Evolutionary conservation across 2,797 vertebrate genomes (phyloP).

Genomic region (Morus bassanus): DNA sequence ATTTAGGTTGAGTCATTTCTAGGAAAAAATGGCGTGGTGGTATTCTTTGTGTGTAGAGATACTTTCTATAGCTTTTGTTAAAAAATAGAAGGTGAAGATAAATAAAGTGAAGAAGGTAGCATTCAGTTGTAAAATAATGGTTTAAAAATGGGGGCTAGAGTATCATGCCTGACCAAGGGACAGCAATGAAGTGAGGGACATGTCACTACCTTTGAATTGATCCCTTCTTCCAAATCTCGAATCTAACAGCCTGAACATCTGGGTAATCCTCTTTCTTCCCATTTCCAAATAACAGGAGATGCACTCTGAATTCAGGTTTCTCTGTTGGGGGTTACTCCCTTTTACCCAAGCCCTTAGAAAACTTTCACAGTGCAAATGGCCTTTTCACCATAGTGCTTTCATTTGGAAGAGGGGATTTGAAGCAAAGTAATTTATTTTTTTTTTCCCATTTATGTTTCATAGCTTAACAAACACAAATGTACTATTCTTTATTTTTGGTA

Average conservation of each 20-base stretch:
- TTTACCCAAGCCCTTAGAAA: neutral
- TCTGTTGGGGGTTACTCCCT: neutral
- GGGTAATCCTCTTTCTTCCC: neutral
- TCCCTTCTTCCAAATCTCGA: neutral
- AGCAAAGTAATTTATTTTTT: neutral
- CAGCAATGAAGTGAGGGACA: fast-evolving
- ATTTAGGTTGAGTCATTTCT: neutral
- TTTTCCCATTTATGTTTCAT: slow-evolving; percentile 26
- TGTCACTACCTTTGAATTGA: fast-evolving
- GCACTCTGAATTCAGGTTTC: neutral
- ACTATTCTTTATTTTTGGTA: neutral
- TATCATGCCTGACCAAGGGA: neutral
- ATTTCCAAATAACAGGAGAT: neutral
- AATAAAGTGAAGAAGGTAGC: neutral
- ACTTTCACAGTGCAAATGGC: fast-evolving
- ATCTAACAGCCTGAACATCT: neutral
- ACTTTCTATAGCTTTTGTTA: neutral
- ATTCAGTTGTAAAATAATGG: neutral
- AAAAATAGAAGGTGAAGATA: neutral
- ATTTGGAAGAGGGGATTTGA: neutral
- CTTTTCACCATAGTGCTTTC: neutral
- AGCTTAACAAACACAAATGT: slow-evolving; percentile 12
- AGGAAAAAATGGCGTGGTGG: neutral
- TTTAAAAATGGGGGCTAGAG: neutral
- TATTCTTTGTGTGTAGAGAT: too few relatives aligned